phyloP scores from a whole-genome alignment of 2,888 invertebrate genomes.

The Limnephilus marmoratus region DNA sequence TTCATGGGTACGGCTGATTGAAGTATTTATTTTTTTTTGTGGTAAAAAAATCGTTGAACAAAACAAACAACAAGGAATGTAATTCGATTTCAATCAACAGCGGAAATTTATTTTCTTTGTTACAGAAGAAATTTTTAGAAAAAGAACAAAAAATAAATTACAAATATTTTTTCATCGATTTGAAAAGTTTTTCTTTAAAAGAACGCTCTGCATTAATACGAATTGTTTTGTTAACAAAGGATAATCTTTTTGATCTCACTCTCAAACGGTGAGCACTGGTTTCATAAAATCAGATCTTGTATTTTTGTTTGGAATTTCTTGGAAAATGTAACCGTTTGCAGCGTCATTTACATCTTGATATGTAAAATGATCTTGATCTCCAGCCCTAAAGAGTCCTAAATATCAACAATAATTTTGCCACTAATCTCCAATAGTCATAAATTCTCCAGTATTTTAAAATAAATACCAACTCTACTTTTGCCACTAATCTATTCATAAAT shows the following conservation, averaged over 20 bases:
- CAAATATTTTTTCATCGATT: neutral
- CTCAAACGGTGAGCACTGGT: too few species aligned
- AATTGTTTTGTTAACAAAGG: neutral
- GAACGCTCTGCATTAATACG: neutral
- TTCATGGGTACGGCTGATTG: neutral
- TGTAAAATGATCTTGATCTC: too few species aligned
- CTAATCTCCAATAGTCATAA: too few species aligned
- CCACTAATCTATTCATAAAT: too few species aligned
- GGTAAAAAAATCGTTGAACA: neutral
- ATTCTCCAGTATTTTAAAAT: too few species aligned
- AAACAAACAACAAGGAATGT: neutral
- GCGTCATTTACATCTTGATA: neutral
- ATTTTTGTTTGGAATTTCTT: too few species aligned
- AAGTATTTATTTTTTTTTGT: neutral
- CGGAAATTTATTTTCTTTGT: neutral
- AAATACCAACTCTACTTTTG: too few species aligned
- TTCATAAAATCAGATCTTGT: too few species aligned
- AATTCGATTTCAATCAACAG: neutral
- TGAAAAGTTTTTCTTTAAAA: neutral
- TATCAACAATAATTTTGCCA: too few species aligned
- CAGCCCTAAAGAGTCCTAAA: too few species aligned
- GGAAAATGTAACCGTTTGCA: too few species aligned
- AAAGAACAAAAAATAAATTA: neutral
- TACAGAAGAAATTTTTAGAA: neutral
- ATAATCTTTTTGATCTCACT: neutral